Conservation (phyloP, 1,140 invertebrate genomes). For the Procambarus virginalis region DNA sequence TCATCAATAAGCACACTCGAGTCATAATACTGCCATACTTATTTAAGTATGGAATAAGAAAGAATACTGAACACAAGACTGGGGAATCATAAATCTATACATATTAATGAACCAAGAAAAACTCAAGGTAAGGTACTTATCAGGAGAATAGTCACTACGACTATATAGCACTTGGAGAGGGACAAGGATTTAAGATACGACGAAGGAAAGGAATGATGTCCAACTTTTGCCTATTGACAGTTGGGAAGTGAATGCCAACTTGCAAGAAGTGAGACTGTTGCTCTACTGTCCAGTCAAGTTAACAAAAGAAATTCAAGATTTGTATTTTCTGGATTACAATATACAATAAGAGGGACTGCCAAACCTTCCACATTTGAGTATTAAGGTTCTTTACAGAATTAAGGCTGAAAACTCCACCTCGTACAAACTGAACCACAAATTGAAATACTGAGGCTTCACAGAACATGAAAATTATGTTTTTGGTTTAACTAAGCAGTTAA, state of each 20-base stretch:
- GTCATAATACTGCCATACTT: constrained; percentile 44
- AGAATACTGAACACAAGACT: background rate
- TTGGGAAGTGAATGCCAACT: too few relatives aligned
- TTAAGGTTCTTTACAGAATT: constrained; percentile 10
- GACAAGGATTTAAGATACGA: too few relatives aligned
- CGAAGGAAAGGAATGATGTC: too few relatives aligned
- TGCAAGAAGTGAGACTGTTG: too few relatives aligned
- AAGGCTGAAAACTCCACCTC: background rate
- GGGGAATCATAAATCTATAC: background rate
- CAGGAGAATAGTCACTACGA: too few relatives aligned
- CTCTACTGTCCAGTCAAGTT: background rate
- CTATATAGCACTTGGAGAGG: background rate
- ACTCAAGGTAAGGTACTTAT: too few relatives aligned
- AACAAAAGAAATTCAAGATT: background rate
- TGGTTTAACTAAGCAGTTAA: background rate
- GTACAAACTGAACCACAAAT: background rate
- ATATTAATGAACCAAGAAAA: background rate
- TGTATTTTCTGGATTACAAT: background rate
- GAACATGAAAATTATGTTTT: background rate
- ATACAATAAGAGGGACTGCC: too few relatives aligned
- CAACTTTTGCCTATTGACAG: too few relatives aligned
- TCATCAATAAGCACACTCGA: constrained; percentile 31
- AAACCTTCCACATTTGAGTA: constrained; percentile 16
- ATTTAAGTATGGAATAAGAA: constrained; percentile 26
- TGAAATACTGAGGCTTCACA: background rate